Evolutionary conservation across 2,888 invertebrate genomes (phyloP).

Genomic region (Ornithoptera priamus): DNA sequence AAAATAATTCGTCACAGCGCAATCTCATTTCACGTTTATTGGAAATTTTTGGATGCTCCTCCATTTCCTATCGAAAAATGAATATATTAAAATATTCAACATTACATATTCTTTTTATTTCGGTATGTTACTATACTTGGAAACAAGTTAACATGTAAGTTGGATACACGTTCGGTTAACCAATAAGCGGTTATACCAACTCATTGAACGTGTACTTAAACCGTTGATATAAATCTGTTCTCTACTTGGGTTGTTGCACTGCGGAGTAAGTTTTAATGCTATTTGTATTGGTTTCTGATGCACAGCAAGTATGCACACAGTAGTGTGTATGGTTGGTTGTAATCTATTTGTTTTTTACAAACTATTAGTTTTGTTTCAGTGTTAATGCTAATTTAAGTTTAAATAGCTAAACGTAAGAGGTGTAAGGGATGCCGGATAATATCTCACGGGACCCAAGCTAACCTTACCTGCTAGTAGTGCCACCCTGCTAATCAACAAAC

Average conservation of each 20-base stretch:
- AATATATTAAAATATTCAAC: slow-evolving; percentile 45
- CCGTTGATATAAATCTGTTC: slow-evolving; percentile 28
- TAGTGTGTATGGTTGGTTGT: background rate
- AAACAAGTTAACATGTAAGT: slow-evolving; percentile 6
- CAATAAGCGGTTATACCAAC: slow-evolving; percentile 59
- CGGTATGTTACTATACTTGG: background rate
- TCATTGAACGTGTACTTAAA: slow-evolving; percentile 55
- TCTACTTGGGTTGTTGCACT: slow-evolving; percentile 1
- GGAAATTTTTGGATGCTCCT: slow-evolving; percentile 52
- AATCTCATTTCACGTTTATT: slow-evolving; percentile 50
- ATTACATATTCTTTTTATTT: slow-evolving; percentile 45
- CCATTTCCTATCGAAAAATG: slow-evolving; percentile 47
- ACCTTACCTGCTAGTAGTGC: too few species aligned
- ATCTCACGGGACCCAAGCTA: too few species aligned
- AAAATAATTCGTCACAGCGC: slow-evolving; percentile 52
- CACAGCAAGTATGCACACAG: too few species aligned
- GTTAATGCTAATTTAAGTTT: background rate
- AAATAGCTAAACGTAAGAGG: background rate
- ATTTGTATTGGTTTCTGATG: background rate
- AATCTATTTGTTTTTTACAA: background rate
- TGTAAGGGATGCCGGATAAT: too few species aligned
- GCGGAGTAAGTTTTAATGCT: slow-evolving; percentile 7
- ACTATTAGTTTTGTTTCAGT: background rate
- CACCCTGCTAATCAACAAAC: too few species aligned
- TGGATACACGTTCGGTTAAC: slow-evolving; percentile 35